Percentiles rank a stretch among this genome's conserved stretches.
Conservation (phyloP, 2,797 vertebrate species). For the Enteromius treurensis region DNA sequence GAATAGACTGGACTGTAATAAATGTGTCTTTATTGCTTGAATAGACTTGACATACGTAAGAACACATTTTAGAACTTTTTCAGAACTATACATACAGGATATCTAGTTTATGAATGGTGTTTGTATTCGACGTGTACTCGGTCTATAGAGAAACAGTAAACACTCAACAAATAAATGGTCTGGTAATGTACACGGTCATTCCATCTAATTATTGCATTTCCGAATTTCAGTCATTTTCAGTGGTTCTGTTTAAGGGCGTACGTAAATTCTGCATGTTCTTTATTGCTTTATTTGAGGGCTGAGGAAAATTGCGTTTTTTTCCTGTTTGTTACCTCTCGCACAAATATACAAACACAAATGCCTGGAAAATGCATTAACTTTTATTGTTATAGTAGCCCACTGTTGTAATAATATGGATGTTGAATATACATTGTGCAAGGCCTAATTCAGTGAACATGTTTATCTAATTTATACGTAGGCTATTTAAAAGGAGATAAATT, state of each 20-base stretch:
- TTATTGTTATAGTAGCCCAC: neutral
- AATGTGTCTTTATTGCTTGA: neutral
- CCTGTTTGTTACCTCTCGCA: neutral
- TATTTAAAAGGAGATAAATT: neutral
- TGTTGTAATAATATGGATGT: neutral
- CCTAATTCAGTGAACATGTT: neutral
- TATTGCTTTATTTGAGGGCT: neutral
- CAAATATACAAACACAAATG: neutral
- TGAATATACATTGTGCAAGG: neutral
- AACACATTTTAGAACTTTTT: neutral
- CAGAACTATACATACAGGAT: neutral
- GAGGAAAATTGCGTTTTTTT: neutral
- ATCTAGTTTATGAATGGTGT: neutral
- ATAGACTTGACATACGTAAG: neutral
- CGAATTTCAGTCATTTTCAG: neutral
- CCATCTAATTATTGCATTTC: neutral
- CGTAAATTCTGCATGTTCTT: neutral
- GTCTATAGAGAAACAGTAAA: neutral
- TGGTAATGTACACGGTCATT: neutral
- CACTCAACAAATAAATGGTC: neutral
- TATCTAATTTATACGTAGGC: neutral
- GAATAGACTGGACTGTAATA: neutral
- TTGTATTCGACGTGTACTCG: neutral
- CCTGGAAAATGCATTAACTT: neutral
- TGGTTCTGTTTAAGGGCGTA: neutral